Percentiles rank a stretch among this genome's conserved stretches.
phyloP scores from a whole-genome alignment of 2,113 vertebrate species.

The Suncus etruscus region DNA sequence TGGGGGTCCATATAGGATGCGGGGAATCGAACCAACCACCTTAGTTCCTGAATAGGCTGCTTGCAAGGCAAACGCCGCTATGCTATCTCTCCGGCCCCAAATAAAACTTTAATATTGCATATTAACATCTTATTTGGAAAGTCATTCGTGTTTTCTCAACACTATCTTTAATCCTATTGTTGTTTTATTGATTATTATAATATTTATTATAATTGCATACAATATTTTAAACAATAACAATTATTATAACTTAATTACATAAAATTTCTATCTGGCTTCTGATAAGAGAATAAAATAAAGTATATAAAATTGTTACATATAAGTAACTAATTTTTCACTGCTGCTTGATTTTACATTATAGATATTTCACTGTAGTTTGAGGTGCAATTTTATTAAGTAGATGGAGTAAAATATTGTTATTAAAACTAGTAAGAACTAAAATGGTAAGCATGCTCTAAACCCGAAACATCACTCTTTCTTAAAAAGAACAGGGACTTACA shows the following conservation, averaged over 20 bases:
- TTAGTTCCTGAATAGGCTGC: no score
- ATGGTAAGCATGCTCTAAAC: not conserved
- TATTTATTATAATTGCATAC: not conserved
- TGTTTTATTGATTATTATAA: constrained; percentile 5
- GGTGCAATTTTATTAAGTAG: constrained; percentile 42
- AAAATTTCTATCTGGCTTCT: not conserved
- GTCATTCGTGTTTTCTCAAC: not conserved
- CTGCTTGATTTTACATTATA: no score
- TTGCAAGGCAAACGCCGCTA: no score
- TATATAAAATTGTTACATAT: no score
- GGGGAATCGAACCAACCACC: no score
- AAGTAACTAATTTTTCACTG: no score
- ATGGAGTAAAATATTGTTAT: not conserved
- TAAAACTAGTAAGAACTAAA: not conserved
- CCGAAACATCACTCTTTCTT: not conserved
- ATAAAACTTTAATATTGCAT: not conserved
- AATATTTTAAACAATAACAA: not conserved
- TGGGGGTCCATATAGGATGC: no score
- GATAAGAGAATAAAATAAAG: no score
- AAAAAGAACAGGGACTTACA: constrained; percentile 12
- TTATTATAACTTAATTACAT: not conserved
- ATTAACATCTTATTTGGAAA: not conserved
- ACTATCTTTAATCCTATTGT: not conserved
- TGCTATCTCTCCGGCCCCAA: not conserved
- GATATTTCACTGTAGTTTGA: not conserved